phyloP scores from a whole-genome alignment of 2,888 invertebrate genomes.

The Chymomyza amoena region DNA sequence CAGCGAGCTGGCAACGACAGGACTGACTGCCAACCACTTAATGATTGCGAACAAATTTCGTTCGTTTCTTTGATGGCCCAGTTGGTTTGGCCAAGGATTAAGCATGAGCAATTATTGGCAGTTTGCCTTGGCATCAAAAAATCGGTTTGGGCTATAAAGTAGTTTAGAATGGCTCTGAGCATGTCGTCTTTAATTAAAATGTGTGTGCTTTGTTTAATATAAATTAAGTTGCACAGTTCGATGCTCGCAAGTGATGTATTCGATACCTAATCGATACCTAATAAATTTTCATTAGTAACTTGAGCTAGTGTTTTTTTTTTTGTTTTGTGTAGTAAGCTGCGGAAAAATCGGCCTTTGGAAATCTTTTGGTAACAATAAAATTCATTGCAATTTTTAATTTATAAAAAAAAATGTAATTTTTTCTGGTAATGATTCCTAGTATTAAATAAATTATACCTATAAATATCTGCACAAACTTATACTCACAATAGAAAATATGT shows the following conservation, averaged over 20 bases:
- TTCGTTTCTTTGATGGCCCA: constrained; percentile 27
- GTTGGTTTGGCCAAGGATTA: constrained; percentile 32
- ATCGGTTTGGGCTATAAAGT: background rate
- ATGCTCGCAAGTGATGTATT: background rate
- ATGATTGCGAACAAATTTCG: constrained; percentile 46
- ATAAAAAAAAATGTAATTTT: too few relatives aligned
- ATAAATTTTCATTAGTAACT: too few relatives aligned
- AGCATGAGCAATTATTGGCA: constrained; percentile 41
- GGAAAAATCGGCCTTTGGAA: too few relatives aligned
- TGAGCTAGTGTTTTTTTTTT: too few relatives aligned
- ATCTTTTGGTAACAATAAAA: too few relatives aligned
- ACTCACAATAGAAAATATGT: too few relatives aligned
- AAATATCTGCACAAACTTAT: too few relatives aligned
- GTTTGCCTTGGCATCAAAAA: constrained; percentile 4
- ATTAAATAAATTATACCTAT: too few relatives aligned
- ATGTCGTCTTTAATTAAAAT: constrained; percentile 36
- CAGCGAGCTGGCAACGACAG: constrained; percentile 9
- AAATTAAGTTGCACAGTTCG: too few relatives aligned
- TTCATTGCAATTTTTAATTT: too few relatives aligned
- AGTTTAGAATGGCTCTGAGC: constrained; percentile 6
- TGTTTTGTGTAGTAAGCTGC: too few relatives aligned
- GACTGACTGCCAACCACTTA: constrained; percentile 33
- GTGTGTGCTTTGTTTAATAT: background rate
- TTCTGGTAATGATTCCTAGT: too few relatives aligned
- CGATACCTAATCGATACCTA: background rate